Conservation (phyloP, 2,797 vertebrate species). For the Silurus lanzhouensis region DNA sequence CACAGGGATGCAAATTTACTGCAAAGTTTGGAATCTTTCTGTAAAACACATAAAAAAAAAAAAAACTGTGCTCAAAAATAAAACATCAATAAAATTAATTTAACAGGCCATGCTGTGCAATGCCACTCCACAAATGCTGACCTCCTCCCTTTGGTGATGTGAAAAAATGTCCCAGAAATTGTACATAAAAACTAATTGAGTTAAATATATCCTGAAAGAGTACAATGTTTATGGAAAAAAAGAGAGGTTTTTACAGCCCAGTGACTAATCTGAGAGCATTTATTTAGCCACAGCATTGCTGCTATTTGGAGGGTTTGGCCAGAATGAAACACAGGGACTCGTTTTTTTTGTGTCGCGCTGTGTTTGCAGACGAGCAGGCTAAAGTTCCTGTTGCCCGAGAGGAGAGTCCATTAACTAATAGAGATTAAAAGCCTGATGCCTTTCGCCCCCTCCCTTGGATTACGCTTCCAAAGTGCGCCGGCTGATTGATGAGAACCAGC, state of each 20-base stretch:
- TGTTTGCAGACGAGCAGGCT: conserved; percentile 47
- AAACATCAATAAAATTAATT: conserved; percentile 51
- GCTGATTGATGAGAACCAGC: conserved; percentile 81
- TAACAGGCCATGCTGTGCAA: conserved; percentile 27
- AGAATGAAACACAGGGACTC: conserved; percentile 8
- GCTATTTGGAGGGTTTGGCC: conserved; percentile 22
- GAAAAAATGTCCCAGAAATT: conserved; percentile 38
- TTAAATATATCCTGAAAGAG: conserved; percentile 49
- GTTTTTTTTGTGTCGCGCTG: not conserved
- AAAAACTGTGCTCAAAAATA: conserved; percentile 42
- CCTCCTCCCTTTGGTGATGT: conserved; percentile 35
- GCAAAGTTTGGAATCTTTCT: conserved; percentile 17
- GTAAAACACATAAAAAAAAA: conserved; percentile 5
- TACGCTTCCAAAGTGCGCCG: conserved; percentile 74
- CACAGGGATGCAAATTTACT: conserved; percentile 74
- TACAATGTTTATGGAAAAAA: conserved; percentile 20
- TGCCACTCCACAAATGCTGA: conserved; percentile 32
- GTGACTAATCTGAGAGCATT: conserved; percentile 40
- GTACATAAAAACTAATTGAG: conserved; percentile 53
- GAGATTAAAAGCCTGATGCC: conserved; percentile 80
- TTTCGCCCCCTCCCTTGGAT: conserved; percentile 60
- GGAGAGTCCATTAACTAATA: conserved; percentile 77
- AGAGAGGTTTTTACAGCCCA: conserved; percentile 29
- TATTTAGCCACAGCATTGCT: conserved; percentile 34
- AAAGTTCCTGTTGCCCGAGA: conserved; percentile 52